A percentile compares a stretch with the other conserved stretches of the same genome.
phyloP scores from a whole-genome alignment of 1,140 invertebrate species.

The Listronotus oregonensis region DNA sequence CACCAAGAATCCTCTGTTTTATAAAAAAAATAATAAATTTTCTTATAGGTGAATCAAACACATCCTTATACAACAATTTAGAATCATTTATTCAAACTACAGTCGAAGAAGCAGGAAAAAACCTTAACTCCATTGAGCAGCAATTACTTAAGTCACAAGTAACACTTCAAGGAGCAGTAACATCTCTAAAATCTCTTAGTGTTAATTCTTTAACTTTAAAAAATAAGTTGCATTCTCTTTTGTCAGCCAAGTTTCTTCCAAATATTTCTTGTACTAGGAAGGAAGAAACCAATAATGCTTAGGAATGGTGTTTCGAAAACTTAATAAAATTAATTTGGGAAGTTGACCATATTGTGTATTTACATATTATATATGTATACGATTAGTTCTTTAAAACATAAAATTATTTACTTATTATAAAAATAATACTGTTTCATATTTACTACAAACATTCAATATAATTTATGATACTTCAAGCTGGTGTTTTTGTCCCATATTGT shows the following conservation, averaged over 20 bases:
- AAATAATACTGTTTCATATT: too few relatives aligned
- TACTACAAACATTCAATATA: too few relatives aligned
- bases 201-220: conserved; percentile 47
- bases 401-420: too few relatives aligned
- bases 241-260: conserved; percentile 46
- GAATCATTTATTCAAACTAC: conserved; percentile 41
- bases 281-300: neutral
- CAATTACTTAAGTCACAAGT: conserved; percentile 51
- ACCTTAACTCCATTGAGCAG: conserved; percentile 46
- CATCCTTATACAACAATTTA: conserved; percentile 41
- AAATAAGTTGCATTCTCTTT: conserved; percentile 48
- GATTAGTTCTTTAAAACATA: too few relatives aligned
- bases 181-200: conserved; percentile 46
- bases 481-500: too few relatives aligned
- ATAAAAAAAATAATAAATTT: conserved; percentile 15
- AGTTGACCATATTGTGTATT: too few relatives aligned
- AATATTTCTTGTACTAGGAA: conserved; percentile 32
- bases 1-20: conserved; percentile 1
- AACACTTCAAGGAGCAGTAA: conserved; percentile 49
- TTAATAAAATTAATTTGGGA: too few relatives aligned
- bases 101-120: conserved; percentile 44
- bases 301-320: too few relatives aligned
- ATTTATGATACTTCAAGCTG: too few relatives aligned
- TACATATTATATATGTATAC: too few relatives aligned
- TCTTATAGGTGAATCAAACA: conserved; percentile 49